Evolutionary conservation across 2,888 invertebrate genomes (phyloP), one percentile per base, ranked within the genome.

Genomic region (Megastigmus dorsalis): DNA sequence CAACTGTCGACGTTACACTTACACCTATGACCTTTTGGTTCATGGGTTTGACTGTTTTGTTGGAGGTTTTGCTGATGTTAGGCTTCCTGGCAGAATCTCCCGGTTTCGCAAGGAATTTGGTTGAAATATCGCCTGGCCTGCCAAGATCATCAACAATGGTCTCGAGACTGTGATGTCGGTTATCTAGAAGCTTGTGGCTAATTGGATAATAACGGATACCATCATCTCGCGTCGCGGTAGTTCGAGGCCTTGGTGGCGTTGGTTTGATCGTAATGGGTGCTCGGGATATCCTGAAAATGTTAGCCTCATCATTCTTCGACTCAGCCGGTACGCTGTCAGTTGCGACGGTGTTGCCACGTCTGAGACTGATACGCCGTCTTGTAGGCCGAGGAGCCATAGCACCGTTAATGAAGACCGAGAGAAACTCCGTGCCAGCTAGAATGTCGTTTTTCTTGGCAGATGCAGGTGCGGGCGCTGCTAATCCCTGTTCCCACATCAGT

Each of bases 1-100:
- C 91, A 15, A 92, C 90, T 6, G 91, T 91, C 7, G 92, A 92
- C 5, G 91, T 91, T 69, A 92, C 91, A 82, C 92, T 89, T 50
- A 92, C 90, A 41, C 86, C 91, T 86, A 82, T 90, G 79, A 82
- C 85, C 77, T 88, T 86, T 74, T 84, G 81, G 28, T 77, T 80
- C 26, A 78, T 66, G 57, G 62, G 67, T 45, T 79, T 79, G 9
- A 26, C 63, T 1, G 30, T 15, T n/a, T 50, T 63, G n/a, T 69
- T 72, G 5, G 38, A 7, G 2, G 65, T 45, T 43, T 75, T 78
- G 3, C 67, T 74, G 36, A 15, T 63, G 62, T 54, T 75, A 57
- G 28, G 2, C 67, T 72, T 75, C 28, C 68, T 62, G 0, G 3
- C 5, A 0, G 55, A 1, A 65, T 75, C 54, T 2, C 45, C 30